A percentile compares a stretch with the other conserved stretches of the same genome.
phyloP scores from a whole-genome alignment of 2,113 vertebrate genomes.

The Paralichthys olivaceus region DNA sequence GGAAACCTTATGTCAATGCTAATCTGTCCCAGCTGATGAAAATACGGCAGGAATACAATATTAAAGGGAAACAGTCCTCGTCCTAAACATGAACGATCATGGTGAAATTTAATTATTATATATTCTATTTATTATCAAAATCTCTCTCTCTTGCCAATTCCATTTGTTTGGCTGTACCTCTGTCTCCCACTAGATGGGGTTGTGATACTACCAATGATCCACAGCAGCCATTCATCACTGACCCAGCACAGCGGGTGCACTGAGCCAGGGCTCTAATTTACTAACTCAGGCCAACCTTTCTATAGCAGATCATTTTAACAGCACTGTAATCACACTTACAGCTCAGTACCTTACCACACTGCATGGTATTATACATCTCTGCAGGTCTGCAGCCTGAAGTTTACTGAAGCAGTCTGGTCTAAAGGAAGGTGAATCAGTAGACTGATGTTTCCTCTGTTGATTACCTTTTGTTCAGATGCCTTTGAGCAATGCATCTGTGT shows the following conservation, averaged over 20 bases:
- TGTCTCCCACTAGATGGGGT: constrained; percentile 74
- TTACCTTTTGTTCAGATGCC: neutral
- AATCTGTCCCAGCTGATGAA: too few relatives aligned
- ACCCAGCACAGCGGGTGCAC: constrained; percentile 25
- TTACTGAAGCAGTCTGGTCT: neutral
- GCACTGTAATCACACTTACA: constrained; percentile 42
- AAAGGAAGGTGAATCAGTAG: neutral
- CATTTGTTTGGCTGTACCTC: constrained; percentile 4
- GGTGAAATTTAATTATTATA: neutral
- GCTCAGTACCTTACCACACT: constrained; percentile 2
- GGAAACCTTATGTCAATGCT: too few relatives aligned
- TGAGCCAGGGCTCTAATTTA: constrained; percentile 35
- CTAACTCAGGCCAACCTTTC: constrained; percentile 40
- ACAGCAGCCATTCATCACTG: constrained; percentile 27
- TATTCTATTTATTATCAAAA: too few relatives aligned
- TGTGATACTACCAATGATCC: constrained; percentile 56
- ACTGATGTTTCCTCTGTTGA: neutral
- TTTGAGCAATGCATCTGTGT: neutral
- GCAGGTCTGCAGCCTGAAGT: neutral
- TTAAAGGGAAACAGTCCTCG: too few relatives aligned
- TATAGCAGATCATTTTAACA: constrained; percentile 35
- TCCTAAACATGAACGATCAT: neutral
- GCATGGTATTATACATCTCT: constrained; percentile 23
- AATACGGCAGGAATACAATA: too few relatives aligned
- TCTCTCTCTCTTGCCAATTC: too few relatives aligned